phyloP scores from a whole-genome alignment of 2,888 invertebrate genomes.

The Andrena chrysosceles region DNA sequence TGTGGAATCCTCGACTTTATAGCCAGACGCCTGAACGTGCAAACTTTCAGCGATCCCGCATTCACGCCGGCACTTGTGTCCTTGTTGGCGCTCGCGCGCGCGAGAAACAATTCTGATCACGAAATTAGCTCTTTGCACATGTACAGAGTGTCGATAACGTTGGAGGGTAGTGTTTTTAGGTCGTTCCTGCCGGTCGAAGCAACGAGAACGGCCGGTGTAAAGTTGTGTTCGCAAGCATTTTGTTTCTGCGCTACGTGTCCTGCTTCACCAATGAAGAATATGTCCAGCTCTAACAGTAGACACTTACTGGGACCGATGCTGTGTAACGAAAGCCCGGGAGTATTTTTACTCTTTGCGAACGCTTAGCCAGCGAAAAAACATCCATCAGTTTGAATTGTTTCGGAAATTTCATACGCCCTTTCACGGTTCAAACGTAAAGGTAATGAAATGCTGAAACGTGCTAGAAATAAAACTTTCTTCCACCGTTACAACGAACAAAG shows the following conservation, averaged over 20 bases:
- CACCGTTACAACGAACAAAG: too few relatives aligned
- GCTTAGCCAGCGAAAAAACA: not conserved
- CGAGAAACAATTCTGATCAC: conserved; percentile 22
- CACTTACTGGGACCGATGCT: not conserved
- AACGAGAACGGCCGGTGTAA: conserved; percentile 16
- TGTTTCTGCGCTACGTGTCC: conserved; percentile 24
- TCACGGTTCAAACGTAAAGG: not conserved
- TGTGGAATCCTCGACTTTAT: not conserved
- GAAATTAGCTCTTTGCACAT: conserved; percentile 9
- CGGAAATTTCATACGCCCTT: too few relatives aligned
- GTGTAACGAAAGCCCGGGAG: not conserved
- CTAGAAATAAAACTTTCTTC: not conserved
- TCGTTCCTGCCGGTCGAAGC: not conserved
- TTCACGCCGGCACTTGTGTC: not conserved
- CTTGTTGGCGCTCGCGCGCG: not conserved
- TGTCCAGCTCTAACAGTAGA: not conserved
- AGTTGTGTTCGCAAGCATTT: conserved; percentile 10
- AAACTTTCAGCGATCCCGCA: not conserved
- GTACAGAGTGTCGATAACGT: conserved; percentile 18
- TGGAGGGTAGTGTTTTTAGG: conserved; percentile 1
- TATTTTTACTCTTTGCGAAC: not conserved
- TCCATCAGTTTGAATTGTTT: too few relatives aligned
- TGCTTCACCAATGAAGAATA: conserved; percentile 4
- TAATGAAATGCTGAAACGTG: not conserved
- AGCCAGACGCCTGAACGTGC: not conserved